Percentiles rank a stretch among this genome's conserved stretches.
Conservation (phyloP, 2,888 invertebrate genomes). For the Tigriopus californicus region DNA sequence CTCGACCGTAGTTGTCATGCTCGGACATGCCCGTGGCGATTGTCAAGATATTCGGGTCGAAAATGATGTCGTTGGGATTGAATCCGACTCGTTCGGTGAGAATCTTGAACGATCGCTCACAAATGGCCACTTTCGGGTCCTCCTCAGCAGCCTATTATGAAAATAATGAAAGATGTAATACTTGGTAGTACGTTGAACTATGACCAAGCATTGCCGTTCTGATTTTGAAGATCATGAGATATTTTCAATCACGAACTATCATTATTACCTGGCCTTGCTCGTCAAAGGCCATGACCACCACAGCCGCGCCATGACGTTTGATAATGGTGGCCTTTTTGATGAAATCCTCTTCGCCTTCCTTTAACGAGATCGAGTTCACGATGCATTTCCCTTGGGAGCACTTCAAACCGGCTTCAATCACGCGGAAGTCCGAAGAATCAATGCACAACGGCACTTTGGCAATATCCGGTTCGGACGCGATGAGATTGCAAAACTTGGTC, state of each 20-base stretch:
- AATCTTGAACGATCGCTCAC: slow-evolving; percentile 34
- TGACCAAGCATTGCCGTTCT: too few relatives aligned
- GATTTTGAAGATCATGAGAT: too few relatives aligned
- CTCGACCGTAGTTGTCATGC: slow-evolving; percentile 34
- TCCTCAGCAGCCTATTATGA: slow-evolving; percentile 32
- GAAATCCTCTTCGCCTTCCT: slow-evolving; percentile 38
- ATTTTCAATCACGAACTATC: too few relatives aligned
- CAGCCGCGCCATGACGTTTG: slow-evolving; percentile 35
- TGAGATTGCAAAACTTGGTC: slow-evolving; percentile 35
- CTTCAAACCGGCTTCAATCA: slow-evolving; percentile 37
- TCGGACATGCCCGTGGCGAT: slow-evolving; percentile 41
- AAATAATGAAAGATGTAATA: slow-evolving; percentile 23
- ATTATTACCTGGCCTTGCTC: slow-evolving; percentile 35
- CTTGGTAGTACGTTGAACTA: too few relatives aligned
- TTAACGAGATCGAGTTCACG: slow-evolving; percentile 39
- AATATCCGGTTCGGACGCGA: slow-evolving; percentile 38
- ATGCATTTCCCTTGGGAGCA: slow-evolving; percentile 35
- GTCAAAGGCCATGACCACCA: slow-evolving; percentile 41
- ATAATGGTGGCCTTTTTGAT: slow-evolving; percentile 33
- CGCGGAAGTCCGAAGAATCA: slow-evolving; percentile 38
- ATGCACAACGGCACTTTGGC: slow-evolving; percentile 37
- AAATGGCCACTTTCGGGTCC: slow-evolving; percentile 35
- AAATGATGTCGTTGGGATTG: slow-evolving; percentile 37
- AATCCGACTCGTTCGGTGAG: slow-evolving; percentile 31
- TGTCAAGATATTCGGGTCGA: slow-evolving; percentile 40